Base-by-base conservation (phyloP, 2,888 invertebrate species). In the Dromius quadrimaculatus region DNA sequence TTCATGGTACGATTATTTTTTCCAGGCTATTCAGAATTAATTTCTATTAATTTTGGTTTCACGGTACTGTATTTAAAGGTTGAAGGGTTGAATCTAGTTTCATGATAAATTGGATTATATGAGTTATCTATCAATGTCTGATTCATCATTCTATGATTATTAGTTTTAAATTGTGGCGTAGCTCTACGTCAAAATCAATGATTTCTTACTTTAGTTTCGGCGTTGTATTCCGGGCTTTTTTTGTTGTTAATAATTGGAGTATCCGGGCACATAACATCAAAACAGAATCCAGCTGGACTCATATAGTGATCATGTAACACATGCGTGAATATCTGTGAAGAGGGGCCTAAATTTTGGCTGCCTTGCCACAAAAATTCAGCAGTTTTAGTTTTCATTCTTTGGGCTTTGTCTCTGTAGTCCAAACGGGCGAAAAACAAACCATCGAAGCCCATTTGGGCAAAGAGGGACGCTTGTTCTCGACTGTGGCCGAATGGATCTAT, bases 301-400 rank as follows among this genome's bases (percentile, higher is more conserved):
- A 41, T 38, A 17, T 66, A 66, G 8, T 28, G 23, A 17, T 66
- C 32, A 11, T 66, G 57, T 4, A 66, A 43, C 8, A 66, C 22
- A 1, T 36, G 38, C 1, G 69, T 69, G n/a, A 69, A 69, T 32
- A 69, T 23, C 11, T 61, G 38, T 9, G 66, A 38, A 38, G 54
- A 57, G 9, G 34, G 20, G 11, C 65, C 92, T 72, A 90, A 84
- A 80, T 85, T 90, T 11, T 88, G 86, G 73, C 91, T 92, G 0
- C 87, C 91, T 76, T 87, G 83, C 97, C 97, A 97, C 11, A 97
- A 81, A 85, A 94, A 90, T 82, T 97, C 97, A 81, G 93, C 88
- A 0, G 85, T 87, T 76, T 87, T 87, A 0, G 84, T 83, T 0
- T 74, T 71, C 8, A 90, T 79, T 63, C 96, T 84, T 0, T 82